Percentiles rank a stretch among this genome's conserved stretches.
Evolutionary conservation across 37 sponge, comb jelly and placozoan genomes (phyloP).

Genomic region (Spongia lamella): DNA sequence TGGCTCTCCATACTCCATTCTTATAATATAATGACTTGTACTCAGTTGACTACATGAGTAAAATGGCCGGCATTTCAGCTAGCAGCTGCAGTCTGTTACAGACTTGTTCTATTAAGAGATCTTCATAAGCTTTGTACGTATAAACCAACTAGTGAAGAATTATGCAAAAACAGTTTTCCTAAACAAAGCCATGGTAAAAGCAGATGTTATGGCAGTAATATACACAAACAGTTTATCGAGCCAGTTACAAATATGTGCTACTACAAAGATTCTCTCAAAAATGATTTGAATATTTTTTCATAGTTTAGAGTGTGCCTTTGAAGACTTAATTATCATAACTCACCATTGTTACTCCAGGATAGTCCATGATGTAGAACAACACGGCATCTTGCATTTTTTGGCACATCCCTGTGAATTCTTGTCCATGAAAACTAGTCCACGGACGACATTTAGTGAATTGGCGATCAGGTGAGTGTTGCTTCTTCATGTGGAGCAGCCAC

Average conservation of each 20-base stretch:
- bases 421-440: conserved; percentile 23
- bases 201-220: too few relatives aligned
- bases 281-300: background rate
- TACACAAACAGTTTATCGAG: too few relatives aligned
- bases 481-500: conserved; percentile 17
- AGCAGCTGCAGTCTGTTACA: too few relatives aligned
- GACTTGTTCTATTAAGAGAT: too few relatives aligned
- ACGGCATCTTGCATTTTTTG: conserved; percentile 23
- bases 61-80: too few relatives aligned
- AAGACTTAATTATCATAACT: background rate
- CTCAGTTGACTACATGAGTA: too few relatives aligned
- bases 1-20: too few relatives aligned
- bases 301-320: background rate
- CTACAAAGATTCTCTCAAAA: background rate
- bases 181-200: too few relatives aligned
- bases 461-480: background rate
- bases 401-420: conserved; percentile 10
- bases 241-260: background rate
- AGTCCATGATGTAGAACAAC: conserved; percentile 24
- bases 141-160: too few relatives aligned
- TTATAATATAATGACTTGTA: too few relatives aligned
- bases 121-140: too few relatives aligned
- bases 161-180: too few relatives aligned
- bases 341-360: conserved; percentile 59
- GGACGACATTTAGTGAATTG: conserved; percentile 22